Base-by-base conservation (phyloP, 2,888 invertebrate species). In the Stenchaetothrips biformis region DNA sequence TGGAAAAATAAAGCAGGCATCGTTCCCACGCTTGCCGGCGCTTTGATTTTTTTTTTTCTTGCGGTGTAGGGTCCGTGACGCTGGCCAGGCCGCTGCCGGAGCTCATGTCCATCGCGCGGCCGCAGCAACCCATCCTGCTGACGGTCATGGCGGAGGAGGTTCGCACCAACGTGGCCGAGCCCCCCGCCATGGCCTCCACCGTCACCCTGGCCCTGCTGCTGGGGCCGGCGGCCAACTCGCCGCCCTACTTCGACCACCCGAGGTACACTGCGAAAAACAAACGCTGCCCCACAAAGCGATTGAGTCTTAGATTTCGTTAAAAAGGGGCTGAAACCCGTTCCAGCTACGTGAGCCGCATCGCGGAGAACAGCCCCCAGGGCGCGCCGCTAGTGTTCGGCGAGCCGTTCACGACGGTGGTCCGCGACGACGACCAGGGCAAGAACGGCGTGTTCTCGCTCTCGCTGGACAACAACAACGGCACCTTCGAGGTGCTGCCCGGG, bases 121-220 rank as follows among this genome's bases (percentile, higher is more conserved):
- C 93, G n/a, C 93, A 94, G 79, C 92, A 94, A 81, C 95, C 96
- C 3, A 93, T 96, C 81, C 89, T 95, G 79, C 89, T 96, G 82
- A 94, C 93, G 0, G 93, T 96, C 80, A 92, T 95, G 79, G 96
- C 96, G 4, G 95, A 95, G 86, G 96, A 96, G 88, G 93, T 96
- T 82, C 90, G 84, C 74, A 84, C 84, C 16, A 80, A 81, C 25
- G 49, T 81, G 67, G 91, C 92, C 82, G 94, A 94, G 83, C 93
- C 92, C 16, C 92, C 93, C 82, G 92, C 94, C 37, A 93, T 94
- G 90, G 93, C 94, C 47, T 91, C 94, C 0, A 92, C 93, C 0
- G 94, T 94, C 8, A 94, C 94, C 85, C 90, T 96, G 81, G 96
- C 95, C 16, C 91, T 96, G 83, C 92, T 95, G 82, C 89, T 94